These are phyloP conservation scores for Azemiops feae DNA, from an alignment of 2,113 vertebrate species.

Conservation along the genomic window DNA sequence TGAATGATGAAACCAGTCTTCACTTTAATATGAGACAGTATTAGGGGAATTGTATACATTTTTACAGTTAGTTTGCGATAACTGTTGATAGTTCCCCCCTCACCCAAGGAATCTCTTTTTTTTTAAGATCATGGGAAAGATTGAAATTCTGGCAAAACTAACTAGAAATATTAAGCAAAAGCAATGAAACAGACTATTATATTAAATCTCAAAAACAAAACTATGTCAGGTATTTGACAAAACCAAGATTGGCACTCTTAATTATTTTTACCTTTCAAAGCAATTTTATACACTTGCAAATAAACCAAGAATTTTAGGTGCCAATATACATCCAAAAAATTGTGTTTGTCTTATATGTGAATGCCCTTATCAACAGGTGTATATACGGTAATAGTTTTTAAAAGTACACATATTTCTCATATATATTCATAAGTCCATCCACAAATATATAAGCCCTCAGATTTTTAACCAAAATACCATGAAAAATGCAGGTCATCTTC, in stretches of 20 bases:
- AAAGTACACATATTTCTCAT: not conserved
- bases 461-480: not conserved
- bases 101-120: not conserved
- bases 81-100: not conserved
- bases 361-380: not conserved
- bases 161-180: not conserved
- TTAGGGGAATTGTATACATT: not conserved
- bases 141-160: not conserved
- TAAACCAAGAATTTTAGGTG: not conserved
- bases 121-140: not conserved
- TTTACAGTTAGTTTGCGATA: not conserved
- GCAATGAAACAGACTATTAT: not conserved
- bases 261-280: not conserved
- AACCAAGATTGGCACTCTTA: not conserved
- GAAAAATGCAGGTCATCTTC: not conserved
- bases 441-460: not conserved
- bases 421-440: not conserved
- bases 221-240: not conserved
- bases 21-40: not conserved
- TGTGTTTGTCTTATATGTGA: not conserved
- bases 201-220: not conserved
- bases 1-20: not conserved
- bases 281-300: not conserved
- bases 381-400: not conserved
- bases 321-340: not conserved